Conservation (phyloP, 2,797 vertebrate species). For the Sebastes nivosus region DNA sequence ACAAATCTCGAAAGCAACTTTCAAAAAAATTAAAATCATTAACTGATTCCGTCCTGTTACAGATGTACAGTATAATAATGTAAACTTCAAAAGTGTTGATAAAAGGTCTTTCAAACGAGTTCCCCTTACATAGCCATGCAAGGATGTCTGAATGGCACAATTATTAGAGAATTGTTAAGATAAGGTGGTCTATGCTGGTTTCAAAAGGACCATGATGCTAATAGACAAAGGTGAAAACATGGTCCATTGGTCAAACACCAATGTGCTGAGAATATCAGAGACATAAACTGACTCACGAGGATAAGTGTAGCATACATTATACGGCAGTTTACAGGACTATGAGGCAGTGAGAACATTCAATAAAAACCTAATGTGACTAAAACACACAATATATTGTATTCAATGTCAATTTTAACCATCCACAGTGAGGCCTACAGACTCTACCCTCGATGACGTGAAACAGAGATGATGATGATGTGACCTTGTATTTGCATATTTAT, state of each 20-base stretch:
- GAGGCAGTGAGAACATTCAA: constrained; percentile 60
- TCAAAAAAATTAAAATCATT: constrained; percentile 69
- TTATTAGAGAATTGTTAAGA: constrained; percentile 42
- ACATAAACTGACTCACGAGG: constrained; percentile 43
- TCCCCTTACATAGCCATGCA: constrained; percentile 59
- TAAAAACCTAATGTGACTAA: constrained; percentile 56
- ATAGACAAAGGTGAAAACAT: constrained; percentile 54
- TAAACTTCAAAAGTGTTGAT: constrained; percentile 67
- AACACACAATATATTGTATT: constrained; percentile 49
- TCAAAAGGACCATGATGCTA: constrained; percentile 58
- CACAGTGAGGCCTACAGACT: constrained; percentile 51
- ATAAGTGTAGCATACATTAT: constrained; percentile 64
- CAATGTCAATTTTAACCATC: constrained; percentile 33
- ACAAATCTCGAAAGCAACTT: constrained; percentile 67
- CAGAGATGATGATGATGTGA: constrained; percentile 52
- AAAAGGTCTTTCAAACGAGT: constrained; percentile 47
- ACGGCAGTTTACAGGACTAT: constrained; percentile 61
- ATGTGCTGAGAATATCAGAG: constrained; percentile 61
- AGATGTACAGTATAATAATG: constrained; percentile 66
- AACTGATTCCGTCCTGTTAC: constrained; percentile 47
- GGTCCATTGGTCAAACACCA: constrained; percentile 48
- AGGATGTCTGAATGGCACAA: constrained; percentile 60
- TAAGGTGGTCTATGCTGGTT: constrained; percentile 74
- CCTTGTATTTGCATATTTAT: constrained; percentile 83
- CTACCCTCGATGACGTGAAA: constrained; percentile 35